Evolutionary conservation across 2,113 vertebrate species (phyloP), one percentile per base, ranked within the genome.

Genomic region (Speoplatyrhinus poulsoni): DNA sequence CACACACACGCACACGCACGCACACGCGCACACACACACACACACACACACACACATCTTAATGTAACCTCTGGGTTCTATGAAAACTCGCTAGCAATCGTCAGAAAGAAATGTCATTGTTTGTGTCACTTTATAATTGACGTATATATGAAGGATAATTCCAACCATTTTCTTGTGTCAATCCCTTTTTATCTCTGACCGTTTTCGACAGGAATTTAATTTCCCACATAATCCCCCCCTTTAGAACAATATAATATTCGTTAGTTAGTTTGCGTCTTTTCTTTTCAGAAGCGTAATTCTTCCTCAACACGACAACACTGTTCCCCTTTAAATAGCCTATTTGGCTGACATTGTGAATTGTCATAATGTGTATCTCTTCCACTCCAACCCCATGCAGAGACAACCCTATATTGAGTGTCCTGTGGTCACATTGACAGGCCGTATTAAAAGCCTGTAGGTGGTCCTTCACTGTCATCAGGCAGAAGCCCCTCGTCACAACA

Each of bases 381-480:
- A 12, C 62, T 76, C 72, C 67, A 60, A 77, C 82, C 56, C 75
- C 36, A 7, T 82, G 76, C 72, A 69, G 72, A 80, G 79, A 72
- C 73, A 69, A 71, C 75, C 65, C 70, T 65, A 61, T 66, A 65
- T 52, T 78, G 75, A 76, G 75, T 62, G 77, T 88, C 86, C 88
- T 72, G 81, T 61, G 77, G 82, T 75, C 86, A 85, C 82, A 86
- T 87, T 91, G 89, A 90, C 88, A 89, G 84, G 84, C 85, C 80
- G 88, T 91, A 91, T 91, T 87, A 91, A 91, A 91, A 91, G 82
- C 79, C 90, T 83, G 90, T 87, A 84, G 89, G 90, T 86, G 85
- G 84, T 86, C 82, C 85, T 84, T 85, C 79, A 77, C 86, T 81
- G 85, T 91, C 89, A 87, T 80, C 70, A 83, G 88, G 81, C 84